Conservation (phyloP, 1,140 invertebrate genomes). For the Zaprionus lachaisei region DNA sequence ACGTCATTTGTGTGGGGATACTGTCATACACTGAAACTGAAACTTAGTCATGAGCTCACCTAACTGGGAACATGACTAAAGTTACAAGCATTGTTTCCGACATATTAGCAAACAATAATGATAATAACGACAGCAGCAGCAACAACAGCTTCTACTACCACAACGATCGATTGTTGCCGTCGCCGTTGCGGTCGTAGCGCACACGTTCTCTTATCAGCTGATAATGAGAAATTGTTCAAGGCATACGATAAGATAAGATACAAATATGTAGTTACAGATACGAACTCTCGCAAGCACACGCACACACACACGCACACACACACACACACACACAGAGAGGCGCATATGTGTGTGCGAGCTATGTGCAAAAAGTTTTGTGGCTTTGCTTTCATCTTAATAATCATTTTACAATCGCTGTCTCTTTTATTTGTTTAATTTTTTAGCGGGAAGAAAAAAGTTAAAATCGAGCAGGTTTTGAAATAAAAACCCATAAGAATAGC, state of each 20-base stretch:
- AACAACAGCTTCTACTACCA: constrained; percentile 7
- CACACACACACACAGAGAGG: not conserved
- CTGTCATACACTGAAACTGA: constrained; percentile 9
- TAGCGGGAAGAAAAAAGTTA: not conserved
- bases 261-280: constrained; percentile 28
- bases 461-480: constrained; percentile 28
- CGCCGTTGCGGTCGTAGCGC: not conserved
- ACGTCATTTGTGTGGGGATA: constrained; percentile 12
- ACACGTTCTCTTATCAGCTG: constrained; percentile 34
- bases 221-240: constrained; percentile 53
- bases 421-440: constrained; percentile 29
- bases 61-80: constrained; percentile 42
- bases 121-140: constrained; percentile 14
- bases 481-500: constrained; percentile 13
- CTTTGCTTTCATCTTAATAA: constrained; percentile 1
- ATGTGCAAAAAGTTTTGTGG: constrained; percentile 21
- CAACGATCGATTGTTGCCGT: constrained; percentile 27
- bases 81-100: constrained; percentile 48
- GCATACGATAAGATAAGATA: constrained; percentile 47
- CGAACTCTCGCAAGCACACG: not conserved
- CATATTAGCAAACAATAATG: constrained; percentile 42
- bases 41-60: constrained; percentile 42
- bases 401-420: constrained; percentile 17
- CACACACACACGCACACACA: not conserved
- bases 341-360: not conserved